phyloP scores from a whole-genome alignment of 2,113 vertebrate genomes.

The Cairina moschata region DNA sequence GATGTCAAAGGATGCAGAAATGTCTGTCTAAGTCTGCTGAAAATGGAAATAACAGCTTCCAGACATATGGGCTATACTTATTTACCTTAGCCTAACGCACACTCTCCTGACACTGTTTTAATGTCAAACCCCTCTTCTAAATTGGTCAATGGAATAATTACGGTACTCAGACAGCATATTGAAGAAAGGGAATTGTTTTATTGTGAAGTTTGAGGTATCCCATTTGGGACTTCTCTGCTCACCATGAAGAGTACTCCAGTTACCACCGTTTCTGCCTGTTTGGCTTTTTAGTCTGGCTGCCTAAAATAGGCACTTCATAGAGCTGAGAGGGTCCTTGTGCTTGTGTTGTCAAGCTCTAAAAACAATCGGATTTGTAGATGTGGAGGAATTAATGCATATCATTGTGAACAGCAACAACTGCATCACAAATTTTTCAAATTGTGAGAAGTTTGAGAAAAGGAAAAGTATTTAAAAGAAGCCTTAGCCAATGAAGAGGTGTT shows the following conservation, averaged over 20 bases:
- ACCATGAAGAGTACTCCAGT: neutral
- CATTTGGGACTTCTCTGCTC: neutral
- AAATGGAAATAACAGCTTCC: conserved; percentile 7
- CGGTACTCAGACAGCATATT: neutral
- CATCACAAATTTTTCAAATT: neutral
- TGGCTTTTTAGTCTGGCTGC: neutral
- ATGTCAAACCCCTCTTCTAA: neutral
- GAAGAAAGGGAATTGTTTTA: neutral
- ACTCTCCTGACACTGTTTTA: neutral
- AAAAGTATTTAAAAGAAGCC: neutral
- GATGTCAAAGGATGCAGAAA: neutral
- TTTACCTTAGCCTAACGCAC: neutral
- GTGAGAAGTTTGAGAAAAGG: neutral
- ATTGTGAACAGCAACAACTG: neutral
- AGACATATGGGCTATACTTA: neutral
- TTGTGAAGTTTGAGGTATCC: neutral
- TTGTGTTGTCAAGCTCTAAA: neutral
- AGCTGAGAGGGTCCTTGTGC: neutral
- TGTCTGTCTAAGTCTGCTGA: neutral
- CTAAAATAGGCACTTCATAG: neutral
- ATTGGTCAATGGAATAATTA: conserved; percentile 1
- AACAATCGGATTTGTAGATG: neutral
- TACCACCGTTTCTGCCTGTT: neutral
- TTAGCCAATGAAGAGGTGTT: neutral
- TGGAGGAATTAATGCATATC: neutral